Conservation (phyloP, 1,140 invertebrate species). For the Trichomalopsis sarcophagae region DNA sequence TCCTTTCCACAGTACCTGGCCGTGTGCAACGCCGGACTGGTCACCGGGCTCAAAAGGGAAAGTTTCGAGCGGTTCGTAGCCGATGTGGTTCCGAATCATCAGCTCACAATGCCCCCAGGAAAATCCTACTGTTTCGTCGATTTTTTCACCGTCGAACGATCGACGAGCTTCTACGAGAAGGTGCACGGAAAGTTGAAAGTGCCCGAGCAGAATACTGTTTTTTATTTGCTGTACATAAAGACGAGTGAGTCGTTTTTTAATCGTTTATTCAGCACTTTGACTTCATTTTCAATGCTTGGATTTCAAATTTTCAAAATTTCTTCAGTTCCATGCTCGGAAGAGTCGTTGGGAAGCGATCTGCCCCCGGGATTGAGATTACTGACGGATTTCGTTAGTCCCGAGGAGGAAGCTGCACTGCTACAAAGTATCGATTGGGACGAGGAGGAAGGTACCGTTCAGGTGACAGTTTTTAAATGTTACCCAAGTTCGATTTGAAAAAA, state of each 20-base stretch:
- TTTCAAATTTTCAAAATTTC: neutral
- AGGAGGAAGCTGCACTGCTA: slow-evolving; percentile 83
- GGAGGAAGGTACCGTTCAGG: slow-evolving; percentile 54
- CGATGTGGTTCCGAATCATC: slow-evolving; percentile 71
- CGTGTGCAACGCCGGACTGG: slow-evolving; percentile 86
- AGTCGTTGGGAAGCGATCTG: slow-evolving; percentile 59
- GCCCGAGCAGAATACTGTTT: slow-evolving; percentile 74
- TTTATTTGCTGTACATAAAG: slow-evolving; percentile 81
- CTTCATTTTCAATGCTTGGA: too few relatives aligned
- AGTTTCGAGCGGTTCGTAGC: slow-evolving; percentile 75
- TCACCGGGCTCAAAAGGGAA: slow-evolving; percentile 81
- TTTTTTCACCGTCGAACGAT: slow-evolving; percentile 73
- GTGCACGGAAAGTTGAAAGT: slow-evolving; percentile 76
- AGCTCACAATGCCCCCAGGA: slow-evolving; percentile 79
- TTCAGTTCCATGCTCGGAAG: slow-evolving; percentile 69
- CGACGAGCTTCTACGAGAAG: slow-evolving; percentile 73
- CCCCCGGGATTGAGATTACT: slow-evolving; percentile 86
- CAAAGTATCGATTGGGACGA: slow-evolving; percentile 78
- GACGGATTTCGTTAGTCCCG: slow-evolving; percentile 83
- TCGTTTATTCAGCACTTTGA: neutral
- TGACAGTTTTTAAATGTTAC: neutral
- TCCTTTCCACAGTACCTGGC: slow-evolving; percentile 74
- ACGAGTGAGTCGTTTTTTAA: slow-evolving; percentile 67
- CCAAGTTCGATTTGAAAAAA: neutral
- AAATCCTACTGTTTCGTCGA: slow-evolving; percentile 87